Conservation (phyloP, 2,113 vertebrate species). For the Microcebus ravelobensis region DNA sequence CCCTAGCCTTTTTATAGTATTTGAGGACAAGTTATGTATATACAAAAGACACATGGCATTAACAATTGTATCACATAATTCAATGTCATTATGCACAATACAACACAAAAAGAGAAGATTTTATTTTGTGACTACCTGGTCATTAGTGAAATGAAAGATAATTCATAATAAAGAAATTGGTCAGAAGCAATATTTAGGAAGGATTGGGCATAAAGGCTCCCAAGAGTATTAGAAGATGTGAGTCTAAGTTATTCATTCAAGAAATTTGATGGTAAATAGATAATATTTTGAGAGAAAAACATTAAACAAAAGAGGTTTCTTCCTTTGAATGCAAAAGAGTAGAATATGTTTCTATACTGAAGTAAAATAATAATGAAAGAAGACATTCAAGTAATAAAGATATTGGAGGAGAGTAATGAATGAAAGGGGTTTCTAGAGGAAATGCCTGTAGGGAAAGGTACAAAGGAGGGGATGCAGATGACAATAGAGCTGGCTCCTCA, state of each 20-base stretch:
- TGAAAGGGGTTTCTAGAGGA: background rate
- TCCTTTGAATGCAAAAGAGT: background rate
- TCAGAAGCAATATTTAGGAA: background rate
- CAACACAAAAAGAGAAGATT: background rate
- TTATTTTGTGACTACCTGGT: background rate
- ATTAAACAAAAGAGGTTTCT: background rate
- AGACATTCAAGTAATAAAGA: background rate
- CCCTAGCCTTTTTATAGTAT: background rate
- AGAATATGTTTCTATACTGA: background rate
- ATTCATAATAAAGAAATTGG: background rate
- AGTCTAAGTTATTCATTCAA: background rate
- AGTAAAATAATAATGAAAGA: background rate
- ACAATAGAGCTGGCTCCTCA: background rate
- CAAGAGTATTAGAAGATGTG: background rate
- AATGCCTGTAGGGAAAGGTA: accelerated
- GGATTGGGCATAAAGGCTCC: background rate
- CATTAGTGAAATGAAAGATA: background rate
- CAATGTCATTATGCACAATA: background rate
- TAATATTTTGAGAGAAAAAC: background rate
- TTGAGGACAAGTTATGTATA: background rate
- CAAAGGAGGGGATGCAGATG: background rate
- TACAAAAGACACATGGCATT: background rate
- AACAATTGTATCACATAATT: background rate
- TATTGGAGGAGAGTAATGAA: background rate
- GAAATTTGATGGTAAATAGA: background rate